These are phyloP conservation scores for Zaprionus lachaisei DNA, from an alignment of 1,140 invertebrate genomes.

Conservation along the genomic window DNA sequence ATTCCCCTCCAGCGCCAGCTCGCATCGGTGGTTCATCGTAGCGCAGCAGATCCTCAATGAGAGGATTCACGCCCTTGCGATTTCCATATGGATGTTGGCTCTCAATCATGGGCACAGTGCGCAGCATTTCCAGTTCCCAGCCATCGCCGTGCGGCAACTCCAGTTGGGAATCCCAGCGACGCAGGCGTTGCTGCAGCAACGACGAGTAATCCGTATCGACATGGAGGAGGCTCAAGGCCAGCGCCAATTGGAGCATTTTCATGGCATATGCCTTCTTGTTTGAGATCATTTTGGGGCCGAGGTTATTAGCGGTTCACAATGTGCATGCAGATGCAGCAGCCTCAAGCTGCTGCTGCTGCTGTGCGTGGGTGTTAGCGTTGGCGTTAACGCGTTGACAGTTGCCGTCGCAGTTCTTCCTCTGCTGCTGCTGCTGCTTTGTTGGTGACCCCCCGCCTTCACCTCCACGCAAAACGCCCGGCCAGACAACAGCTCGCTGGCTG, in stretches of 20 bases:
- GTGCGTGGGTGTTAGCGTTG: slow-evolving; percentile 44
- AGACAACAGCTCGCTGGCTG: slow-evolving; percentile 70
- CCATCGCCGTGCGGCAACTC: slow-evolving; percentile 87
- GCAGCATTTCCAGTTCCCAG: slow-evolving; percentile 86
- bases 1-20: slow-evolving; percentile 29
- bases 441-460: slow-evolving; percentile 36
- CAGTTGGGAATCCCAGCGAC: slow-evolving; percentile 82
- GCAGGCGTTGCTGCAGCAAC: slow-evolving; percentile 84
- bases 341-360: slow-evolving; percentile 1
- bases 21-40: slow-evolving; percentile 81
- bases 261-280: slow-evolving; percentile 90
- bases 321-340: slow-evolving; percentile 2
- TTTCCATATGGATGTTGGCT: slow-evolving; percentile 88
- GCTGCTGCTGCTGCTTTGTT: slow-evolving; percentile 23
- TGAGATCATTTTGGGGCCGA: slow-evolving; percentile 86
- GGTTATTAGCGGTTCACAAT: slow-evolving; percentile 23
- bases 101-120: slow-evolving; percentile 85
- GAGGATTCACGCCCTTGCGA: slow-evolving; percentile 88
- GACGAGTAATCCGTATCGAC: slow-evolving; percentile 89
- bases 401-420: slow-evolving; percentile 32
- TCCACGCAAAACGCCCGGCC: slow-evolving; percentile 42
- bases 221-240: slow-evolving; percentile 90
- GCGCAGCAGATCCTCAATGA: slow-evolving; percentile 87
- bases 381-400: slow-evolving; percentile 28
- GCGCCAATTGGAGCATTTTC: slow-evolving; percentile 90